Evolutionary conservation across 2,888 invertebrate species (phyloP), one percentile per base, ranked within the genome.

Genomic region (Brachyptera risi): DNA sequence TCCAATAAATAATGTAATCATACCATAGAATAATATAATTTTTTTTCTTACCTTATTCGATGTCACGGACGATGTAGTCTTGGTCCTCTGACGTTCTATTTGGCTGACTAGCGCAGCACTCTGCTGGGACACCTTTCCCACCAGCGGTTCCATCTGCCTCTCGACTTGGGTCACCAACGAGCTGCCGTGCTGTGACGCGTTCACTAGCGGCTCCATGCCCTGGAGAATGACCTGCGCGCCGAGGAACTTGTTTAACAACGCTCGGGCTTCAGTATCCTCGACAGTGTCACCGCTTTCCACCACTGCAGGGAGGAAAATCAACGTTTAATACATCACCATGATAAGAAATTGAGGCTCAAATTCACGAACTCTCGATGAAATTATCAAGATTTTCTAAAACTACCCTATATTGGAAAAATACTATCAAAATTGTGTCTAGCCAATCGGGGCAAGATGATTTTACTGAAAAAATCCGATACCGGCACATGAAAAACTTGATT

Each of bases 191-290:
- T 59, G 61, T 3, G 68, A 50, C 4, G 68, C 66, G 1, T 67
- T 64, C 47, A 74, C 68, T 61, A 73, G 68, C 1, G 75, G 73
- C 77, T 90, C 89, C 79, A 90, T 86, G 68, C 89, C 90, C 58
- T 86, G 84, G 79, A 91, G 84, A 63, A 90, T 83, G 68, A 90
- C 88, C 69, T 87, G 87, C 65, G 90, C 88, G 61, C 90, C 90
- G 57, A 91, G 80, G 78, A 90, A 90, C 79, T 90, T 90, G 78
- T 91, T 91, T 57, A 90, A 80, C 68, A 90, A 79, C 64, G 86
- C 85, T 60, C 88, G 82, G 38, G 88, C 89, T 75, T 88, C 87
- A 38, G 79, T 74, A 74, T 89, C 89, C 72, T 87, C 87, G 27
- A 74, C 72, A 1, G 79, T 80, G 71, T 88, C 88, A 7, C 85